phyloP scores from a whole-genome alignment of 2,113 vertebrate genomes.

The Lipophrys pholis region DNA sequence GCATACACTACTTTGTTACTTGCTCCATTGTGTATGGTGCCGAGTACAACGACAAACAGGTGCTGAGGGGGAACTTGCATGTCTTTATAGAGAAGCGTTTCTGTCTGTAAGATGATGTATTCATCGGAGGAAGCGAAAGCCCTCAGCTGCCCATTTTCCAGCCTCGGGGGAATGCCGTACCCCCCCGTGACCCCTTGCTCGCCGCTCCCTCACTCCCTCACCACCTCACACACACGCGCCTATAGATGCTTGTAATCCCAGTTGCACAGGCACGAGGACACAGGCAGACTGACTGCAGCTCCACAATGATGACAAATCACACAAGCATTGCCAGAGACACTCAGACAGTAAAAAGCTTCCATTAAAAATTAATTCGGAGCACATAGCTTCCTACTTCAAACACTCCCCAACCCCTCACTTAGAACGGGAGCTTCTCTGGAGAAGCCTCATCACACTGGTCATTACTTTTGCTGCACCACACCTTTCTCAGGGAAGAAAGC shows the following conservation, averaged over 20 bases:
- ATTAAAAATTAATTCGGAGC: conserved; percentile 81
- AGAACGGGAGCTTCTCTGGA: conserved; percentile 63
- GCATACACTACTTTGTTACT: conserved; percentile 12
- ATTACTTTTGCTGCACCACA: conserved; percentile 61
- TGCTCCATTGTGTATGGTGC: conserved; percentile 36
- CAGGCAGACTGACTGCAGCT: conserved; percentile 54
- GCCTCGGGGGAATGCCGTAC: conserved; percentile 35
- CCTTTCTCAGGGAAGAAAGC: conserved; percentile 39
- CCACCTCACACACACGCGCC: conserved; percentile 23
- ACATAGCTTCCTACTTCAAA: conserved; percentile 74
- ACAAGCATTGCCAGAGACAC: conserved; percentile 74
- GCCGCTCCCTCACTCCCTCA: conserved; percentile 18
- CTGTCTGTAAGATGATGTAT: conserved; percentile 64
- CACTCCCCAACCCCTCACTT: conserved; percentile 67
- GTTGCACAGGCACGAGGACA: conserved; percentile 28
- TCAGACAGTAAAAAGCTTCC: conserved; percentile 82
- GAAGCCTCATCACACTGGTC: conserved; percentile 57
- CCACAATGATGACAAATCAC: conserved; percentile 80
- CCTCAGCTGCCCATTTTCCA: conserved; percentile 66
- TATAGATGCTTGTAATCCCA: conserved; percentile 53
- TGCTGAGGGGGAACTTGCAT: conserved; percentile 45
- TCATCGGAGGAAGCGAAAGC: conserved; percentile 48
- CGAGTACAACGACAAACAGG: conserved; percentile 33
- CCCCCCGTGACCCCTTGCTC: conserved; percentile 36
- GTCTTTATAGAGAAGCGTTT: conserved; percentile 47